A percentile compares a stretch with the other conserved stretches of the same genome.
Evolutionary conservation across 2,888 invertebrate species (phyloP).

Genomic region (Margaritifera margaritifera): DNA sequence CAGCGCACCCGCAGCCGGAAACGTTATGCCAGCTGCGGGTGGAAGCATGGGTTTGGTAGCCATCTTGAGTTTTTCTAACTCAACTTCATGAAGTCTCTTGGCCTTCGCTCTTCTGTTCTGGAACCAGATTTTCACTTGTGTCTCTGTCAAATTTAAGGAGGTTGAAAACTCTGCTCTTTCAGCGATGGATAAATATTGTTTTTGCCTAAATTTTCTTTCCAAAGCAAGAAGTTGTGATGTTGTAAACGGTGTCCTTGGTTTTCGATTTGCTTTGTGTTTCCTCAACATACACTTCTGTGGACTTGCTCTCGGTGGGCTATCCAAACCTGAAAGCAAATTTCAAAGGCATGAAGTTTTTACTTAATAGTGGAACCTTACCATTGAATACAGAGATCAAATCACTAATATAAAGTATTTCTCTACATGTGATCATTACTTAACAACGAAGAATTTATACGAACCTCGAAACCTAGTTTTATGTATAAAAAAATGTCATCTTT

Average conservation of each 20-base stretch:
- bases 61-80: conserved; percentile 91
- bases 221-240: conserved; percentile 92
- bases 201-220: conserved; percentile 94
- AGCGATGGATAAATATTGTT: conserved; percentile 95
- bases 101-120: conserved; percentile 85
- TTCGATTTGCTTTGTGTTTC: conserved; percentile 96
- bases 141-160: conserved; percentile 91
- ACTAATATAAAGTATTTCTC: too few species aligned
- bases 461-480: too few species aligned
- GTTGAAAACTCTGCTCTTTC: conserved; percentile 95
- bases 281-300: conserved; percentile 78
- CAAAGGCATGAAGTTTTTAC: not conserved
- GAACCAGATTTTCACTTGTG: conserved; percentile 78
- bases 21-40: conserved; percentile 69
- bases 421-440: too few species aligned
- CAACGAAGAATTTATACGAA: too few species aligned
- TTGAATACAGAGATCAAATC: too few species aligned
- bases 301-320: conserved; percentile 55
- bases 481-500: too few species aligned
- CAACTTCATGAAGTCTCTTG: conserved; percentile 96
- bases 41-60: conserved; percentile 86
- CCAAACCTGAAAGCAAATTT: conserved; percentile 36
- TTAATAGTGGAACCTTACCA: too few species aligned
- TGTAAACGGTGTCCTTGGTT: conserved; percentile 96
- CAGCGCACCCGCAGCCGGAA: conserved; percentile 56